phyloP scores from a whole-genome alignment of 1,140 invertebrate species.

The Paralvinella palmiformis region DNA sequence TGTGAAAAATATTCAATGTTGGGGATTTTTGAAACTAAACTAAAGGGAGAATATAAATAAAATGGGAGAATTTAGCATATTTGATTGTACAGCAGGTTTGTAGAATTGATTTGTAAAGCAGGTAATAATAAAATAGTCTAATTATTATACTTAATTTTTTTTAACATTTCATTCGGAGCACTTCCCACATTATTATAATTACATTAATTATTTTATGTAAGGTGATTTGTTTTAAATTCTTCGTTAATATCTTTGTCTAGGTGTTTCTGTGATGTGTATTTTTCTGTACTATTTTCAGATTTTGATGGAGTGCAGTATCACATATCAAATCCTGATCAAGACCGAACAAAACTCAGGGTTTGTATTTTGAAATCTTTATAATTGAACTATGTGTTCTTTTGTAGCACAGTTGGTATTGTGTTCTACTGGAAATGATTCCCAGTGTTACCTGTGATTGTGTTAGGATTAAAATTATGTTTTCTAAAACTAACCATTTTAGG shows the following conservation, averaged over 20 bases:
- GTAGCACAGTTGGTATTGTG: not conserved
- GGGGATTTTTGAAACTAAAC: no score
- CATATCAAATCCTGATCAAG: constrained; percentile 91
- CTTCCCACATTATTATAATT: no score
- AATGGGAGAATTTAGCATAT: no score
- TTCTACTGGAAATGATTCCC: not conserved
- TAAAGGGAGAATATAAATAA: no score
- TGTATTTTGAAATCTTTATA: constrained; percentile 45
- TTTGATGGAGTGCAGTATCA: constrained; percentile 99
- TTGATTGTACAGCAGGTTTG: no score
- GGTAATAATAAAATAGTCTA: not conserved
- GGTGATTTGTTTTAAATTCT: no score
- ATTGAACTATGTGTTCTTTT: not conserved
- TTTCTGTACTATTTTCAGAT: constrained; percentile 62
- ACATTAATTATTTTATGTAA: no score
- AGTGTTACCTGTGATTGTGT: not conserved
- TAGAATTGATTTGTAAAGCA: no score
- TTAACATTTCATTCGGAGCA: not conserved
- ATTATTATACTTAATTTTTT: not conserved
- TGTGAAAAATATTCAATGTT: no score
- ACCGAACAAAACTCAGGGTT: constrained; percentile 95
- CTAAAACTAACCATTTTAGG: not conserved
- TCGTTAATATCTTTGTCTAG: no score
- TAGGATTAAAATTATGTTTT: not conserved
- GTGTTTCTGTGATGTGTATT: no score